phyloP scores from a whole-genome alignment of 2,888 invertebrate species.

The Spodoptera littoralis region DNA sequence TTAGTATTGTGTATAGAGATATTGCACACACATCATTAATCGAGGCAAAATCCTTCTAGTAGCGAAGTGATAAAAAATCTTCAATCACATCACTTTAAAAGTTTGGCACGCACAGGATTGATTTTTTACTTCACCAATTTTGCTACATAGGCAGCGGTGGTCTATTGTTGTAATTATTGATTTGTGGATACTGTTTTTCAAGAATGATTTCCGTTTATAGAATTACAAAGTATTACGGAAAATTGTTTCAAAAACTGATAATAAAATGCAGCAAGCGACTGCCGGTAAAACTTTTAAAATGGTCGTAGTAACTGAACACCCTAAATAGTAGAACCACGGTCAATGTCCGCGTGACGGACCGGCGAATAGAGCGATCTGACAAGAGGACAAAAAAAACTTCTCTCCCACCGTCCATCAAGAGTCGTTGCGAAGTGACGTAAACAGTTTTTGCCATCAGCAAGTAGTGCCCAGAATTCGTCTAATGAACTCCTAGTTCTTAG shows the following conservation, averaged over 20 bases:
- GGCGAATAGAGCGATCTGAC: slow-evolving; percentile 79
- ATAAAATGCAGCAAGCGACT: slow-evolving; percentile 6
- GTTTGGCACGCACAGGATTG: slow-evolving; percentile 50
- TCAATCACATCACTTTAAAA: slow-evolving; percentile 1
- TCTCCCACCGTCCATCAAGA: slow-evolving; percentile 70
- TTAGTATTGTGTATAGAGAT: no score
- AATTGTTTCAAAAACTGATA: slow-evolving; percentile 12
- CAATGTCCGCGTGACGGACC: slow-evolving; percentile 82
- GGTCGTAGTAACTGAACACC: slow-evolving; percentile 72
- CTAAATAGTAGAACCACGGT: slow-evolving; percentile 82
- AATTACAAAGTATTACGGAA: slow-evolving; percentile 6
- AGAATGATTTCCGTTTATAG: no score
- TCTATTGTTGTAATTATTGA: no score
- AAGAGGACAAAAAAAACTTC: slow-evolving; percentile 81
- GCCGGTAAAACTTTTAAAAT: slow-evolving; percentile 23
- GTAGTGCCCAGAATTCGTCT: slow-evolving; percentile 73
- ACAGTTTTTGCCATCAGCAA: slow-evolving; percentile 75
- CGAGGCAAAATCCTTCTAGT: no score
- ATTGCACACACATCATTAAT: no score
- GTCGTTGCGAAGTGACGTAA: slow-evolving; percentile 79
- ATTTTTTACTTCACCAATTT: not conserved
- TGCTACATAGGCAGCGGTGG: no score
- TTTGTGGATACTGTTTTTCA: no score
- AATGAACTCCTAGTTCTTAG: slow-evolving; percentile 72
- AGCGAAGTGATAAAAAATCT: slow-evolving; percentile 11